Base-by-base conservation (phyloP, 2,888 invertebrate genomes). In the Megaustenia siamemsis region DNA sequence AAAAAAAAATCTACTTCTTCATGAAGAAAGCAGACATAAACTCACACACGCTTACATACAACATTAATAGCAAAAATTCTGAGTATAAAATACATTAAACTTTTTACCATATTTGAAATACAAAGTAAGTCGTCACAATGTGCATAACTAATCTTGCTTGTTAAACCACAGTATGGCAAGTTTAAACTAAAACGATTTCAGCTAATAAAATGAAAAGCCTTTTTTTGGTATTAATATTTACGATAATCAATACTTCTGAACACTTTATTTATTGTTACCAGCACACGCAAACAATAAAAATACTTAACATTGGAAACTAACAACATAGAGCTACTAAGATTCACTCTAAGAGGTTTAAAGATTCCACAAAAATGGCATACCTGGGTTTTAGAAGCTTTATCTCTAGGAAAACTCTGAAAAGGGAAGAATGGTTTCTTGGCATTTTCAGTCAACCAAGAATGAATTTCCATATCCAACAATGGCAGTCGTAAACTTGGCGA, bases 381-480 rank as follows among this genome's bases (percentile, higher is more conserved):
- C 92, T 92, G 92, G 71, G 90, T 89, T 84, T 92, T 91, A 83
- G 92, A 88, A 32, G 86, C 76, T 82, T 91, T 92, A 86, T 94
- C 93, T 77, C 89, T 89, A 10, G 93, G 92, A 80, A 93, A 91
- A 77, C 90, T 89, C 83, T 90, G 87, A 87, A 93, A 93, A 10
- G 92, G 91, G 78, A 89, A 89, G 88, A 94, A 93, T 69, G 93
- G 93, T 73, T 90, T 86, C 86, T 91, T 92, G 83, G 90, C 92
- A 76, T 89, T 89, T 82, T 88, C 87, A 60, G 93, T 94, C 38
- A 94, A 86, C 94, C 94, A 94, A 10, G 92, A 89, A 84, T 94
- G 93, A 21, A 89, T 89, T 84, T 93, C 92, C 75, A 93, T 89
- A 84, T 94, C 93, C 85, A 89, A 83, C 78, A 94, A 87, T 76